phyloP scores from a whole-genome alignment of 2,113 vertebrate species.

The Kryptolebias marmoratus region DNA sequence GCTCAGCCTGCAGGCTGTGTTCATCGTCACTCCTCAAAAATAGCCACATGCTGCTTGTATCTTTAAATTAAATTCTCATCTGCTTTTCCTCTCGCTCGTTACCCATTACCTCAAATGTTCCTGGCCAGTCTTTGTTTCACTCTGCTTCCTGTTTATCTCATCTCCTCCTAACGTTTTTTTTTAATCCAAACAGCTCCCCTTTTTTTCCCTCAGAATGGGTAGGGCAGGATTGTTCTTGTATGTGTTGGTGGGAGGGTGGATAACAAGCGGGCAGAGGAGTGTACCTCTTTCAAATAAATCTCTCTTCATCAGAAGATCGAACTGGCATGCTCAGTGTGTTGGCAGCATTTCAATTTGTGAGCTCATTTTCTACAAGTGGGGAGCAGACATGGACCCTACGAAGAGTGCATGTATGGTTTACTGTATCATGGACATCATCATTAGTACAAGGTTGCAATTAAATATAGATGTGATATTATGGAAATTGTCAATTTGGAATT shows the following conservation, averaged over 20 bases:
- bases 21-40: slow-evolving; percentile 49
- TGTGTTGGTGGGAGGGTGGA: slow-evolving; percentile 26
- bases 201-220: slow-evolving; percentile 18
- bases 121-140: slow-evolving; percentile 19
- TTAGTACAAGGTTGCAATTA: slow-evolving; percentile 46
- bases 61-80: slow-evolving; percentile 55
- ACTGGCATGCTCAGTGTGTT: slow-evolving; percentile 57
- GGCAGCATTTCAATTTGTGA: slow-evolving; percentile 39
- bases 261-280: slow-evolving; percentile 51
- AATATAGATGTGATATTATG: slow-evolving; percentile 16
- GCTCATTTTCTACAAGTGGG: slow-evolving; percentile 56
- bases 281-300: slow-evolving; percentile 32
- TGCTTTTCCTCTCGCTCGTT: slow-evolving; percentile 26
- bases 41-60: slow-evolving; percentile 41
- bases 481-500: neutral
- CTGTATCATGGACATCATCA: slow-evolving; percentile 56
- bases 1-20: slow-evolving; percentile 28
- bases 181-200: slow-evolving; percentile 10
- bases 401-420: slow-evolving; percentile 44
- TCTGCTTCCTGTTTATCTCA: slow-evolving; percentile 27
- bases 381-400: slow-evolving; percentile 26
- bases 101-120: slow-evolving; percentile 51
- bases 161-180: slow-evolving; percentile 14
- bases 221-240: slow-evolving; percentile 41
- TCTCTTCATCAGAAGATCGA: slow-evolving; percentile 58